Evolutionary conservation across 2,888 invertebrate genomes (phyloP).

Genomic region (Disparrhopalites patrizii): DNA sequence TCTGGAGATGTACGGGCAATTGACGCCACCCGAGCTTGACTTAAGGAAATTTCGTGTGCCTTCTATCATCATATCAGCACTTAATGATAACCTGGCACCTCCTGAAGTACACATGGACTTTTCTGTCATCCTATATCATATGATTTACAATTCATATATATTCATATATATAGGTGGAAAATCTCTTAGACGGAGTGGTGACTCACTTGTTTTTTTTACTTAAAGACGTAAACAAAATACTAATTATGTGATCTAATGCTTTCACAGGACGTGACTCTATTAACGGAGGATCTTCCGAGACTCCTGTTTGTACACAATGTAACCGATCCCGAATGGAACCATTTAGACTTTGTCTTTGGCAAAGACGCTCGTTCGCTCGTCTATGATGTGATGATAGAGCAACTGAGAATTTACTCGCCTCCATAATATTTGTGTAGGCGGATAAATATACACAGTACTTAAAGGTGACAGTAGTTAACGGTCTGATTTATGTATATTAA

Average conservation of each 20-base stretch:
- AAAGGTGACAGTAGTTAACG: no score
- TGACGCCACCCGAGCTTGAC: neutral
- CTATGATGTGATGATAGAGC: constrained; percentile 1
- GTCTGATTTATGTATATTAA: no score
- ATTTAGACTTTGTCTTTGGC: constrained; percentile 9
- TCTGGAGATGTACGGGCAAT: neutral
- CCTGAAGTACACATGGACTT: neutral
- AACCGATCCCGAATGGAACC: neutral
- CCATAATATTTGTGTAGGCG: neutral
- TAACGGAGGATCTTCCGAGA: neutral
- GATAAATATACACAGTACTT: no score
- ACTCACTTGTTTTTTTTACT: no score
- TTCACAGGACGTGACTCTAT: neutral
- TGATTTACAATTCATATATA: neutral
- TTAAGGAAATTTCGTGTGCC: neutral
- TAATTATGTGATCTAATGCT: neutral
- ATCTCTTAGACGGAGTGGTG: no score
- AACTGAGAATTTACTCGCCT: neutral
- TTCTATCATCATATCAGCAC: neutral
- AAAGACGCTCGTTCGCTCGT: constrained; percentile 4
- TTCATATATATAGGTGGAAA: neutral
- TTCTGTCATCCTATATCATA: neutral
- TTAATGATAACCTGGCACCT: neutral
- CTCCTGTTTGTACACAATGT: neutral
- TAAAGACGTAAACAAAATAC: no score